Base-by-base conservation (phyloP, 2,888 invertebrate species). In the Saturnia japonica region DNA sequence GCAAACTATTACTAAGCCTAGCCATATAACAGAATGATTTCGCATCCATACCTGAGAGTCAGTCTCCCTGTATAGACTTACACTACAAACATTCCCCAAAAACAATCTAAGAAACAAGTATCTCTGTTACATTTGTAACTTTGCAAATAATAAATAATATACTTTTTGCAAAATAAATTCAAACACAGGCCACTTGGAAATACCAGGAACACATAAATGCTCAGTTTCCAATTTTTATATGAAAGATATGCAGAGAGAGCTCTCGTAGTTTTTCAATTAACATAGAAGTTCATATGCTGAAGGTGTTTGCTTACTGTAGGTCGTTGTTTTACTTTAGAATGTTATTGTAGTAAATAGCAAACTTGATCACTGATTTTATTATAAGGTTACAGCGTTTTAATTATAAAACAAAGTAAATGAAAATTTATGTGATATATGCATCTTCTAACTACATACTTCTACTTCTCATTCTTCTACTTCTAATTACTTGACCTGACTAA, bases 141-240 rank as follows among this genome's bases (percentile, higher is more conserved):
- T 22, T 54, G n/a, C 22, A 8, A 54, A 22, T 1, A 1, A 47
- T 14, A 19, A 2, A 16, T 1, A 3, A 14, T 47, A 0, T 47
- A 19, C 19, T 47, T 16, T 54, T 22, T 54, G n/a, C n/a, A 54
- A 54, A 54, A 54, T n/a, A 54, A 54, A 54, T 54, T 22, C 1
- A 54, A 22, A 11, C 7, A 22, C 54, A 22, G n/a, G 22, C 54
- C 22, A 70, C 74, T 78, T 75, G 42, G 22, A 34, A 66, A 66
- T 80, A 84, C 80, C 78, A 81, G 76, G 72, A 79, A 78, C 77
- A 78, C 77, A 78, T 82, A 78, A 83, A 82, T 77, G 78, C 74
- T 80, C 79, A 82, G 77, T 77, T 84, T 78, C 70, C 77, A 75
- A 79, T 84, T 82, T 82, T 83, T 82, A 83, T 82, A 71, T 60